Evolutionary conservation across 2,888 invertebrate genomes (phyloP), one percentile per base, ranked within the genome.

Genomic region (Tribolium freemani): DNA sequence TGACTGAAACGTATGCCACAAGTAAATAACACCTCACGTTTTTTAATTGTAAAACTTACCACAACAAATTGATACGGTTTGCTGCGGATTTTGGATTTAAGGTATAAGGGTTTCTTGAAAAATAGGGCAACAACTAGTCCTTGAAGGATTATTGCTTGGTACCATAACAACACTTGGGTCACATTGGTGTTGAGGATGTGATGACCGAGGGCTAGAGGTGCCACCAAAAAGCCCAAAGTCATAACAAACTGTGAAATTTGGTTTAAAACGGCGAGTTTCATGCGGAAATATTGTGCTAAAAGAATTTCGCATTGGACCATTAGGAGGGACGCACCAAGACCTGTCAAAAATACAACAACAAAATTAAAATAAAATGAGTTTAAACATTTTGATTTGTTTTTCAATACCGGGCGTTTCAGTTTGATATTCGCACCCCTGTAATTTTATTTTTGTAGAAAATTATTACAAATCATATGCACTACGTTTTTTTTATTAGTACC

Each of bases 231-330:
- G 20, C 91, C 91, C 0, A 90, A 77, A 0, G 88, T 88, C 0
- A 88, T 88, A 0, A 88, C 88, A 80, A 89, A 87, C 74, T 89
- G 87, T 4, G 90, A 85, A 21, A 90, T 83, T 60, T 89, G 86
- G 68, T 88, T 88, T 0, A 90, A 87, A 67, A 87, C 84, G 0
- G 87, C 86, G 20, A 90, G 85, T 77, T 90, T 90, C 30, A 89
- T 86, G 74, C 89, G 86, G 80, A 91, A 91, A 83, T 90, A 91
- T 77, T 90, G 90, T 0, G 88, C 87, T 58, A 91, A 83, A 56
- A 90, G 87, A 5, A 90, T 86, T 81, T 91, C 90, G 16, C 89
- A 89, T 81, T 91, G 90, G 53, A 89, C 87, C 11, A 88, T 88
- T 20, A 89, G 88, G 54, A 91, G 81, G 0, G 90, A 89, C 67